These are phyloP conservation scores for Ammospiza maritima DNA, from an alignment of 2,797 vertebrate genomes.

Conservation along the genomic window DNA sequence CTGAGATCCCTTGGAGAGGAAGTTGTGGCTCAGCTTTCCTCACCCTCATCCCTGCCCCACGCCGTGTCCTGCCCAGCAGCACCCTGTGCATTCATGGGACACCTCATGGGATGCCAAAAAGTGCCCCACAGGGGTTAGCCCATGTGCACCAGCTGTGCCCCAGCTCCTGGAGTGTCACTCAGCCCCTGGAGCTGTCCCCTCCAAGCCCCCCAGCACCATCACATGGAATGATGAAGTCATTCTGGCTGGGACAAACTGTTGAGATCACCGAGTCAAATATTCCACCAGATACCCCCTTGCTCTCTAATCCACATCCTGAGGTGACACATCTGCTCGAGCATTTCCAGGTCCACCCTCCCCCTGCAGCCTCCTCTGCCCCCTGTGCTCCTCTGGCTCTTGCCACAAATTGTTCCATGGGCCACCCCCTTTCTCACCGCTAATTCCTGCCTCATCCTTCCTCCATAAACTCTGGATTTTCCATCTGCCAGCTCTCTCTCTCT, in stretches of 20 bases:
- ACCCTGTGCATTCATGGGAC: rapidly evolving
- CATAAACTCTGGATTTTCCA: not conserved
- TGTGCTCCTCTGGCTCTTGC: not conserved
- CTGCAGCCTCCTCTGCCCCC: not conserved
- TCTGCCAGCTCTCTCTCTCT: rapidly evolving
- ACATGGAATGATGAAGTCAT: not conserved
- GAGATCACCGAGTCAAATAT: rapidly evolving
- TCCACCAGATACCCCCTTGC: rapidly evolving
- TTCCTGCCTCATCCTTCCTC: not conserved
- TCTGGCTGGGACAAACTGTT: not conserved
- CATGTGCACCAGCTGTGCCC: not conserved
- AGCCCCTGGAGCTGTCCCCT: not conserved
- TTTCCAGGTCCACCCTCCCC: not conserved
- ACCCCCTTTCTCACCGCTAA: not conserved
- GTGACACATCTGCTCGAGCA: not conserved
- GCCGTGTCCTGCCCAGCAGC: not conserved
- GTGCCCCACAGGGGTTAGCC: rapidly evolving
- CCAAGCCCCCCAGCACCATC: rapidly evolving
- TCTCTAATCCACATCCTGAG: not conserved
- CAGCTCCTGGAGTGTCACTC: not conserved
- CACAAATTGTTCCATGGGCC: rapidly evolving
- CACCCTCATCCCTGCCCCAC: not conserved
- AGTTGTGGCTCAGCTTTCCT: not conserved
- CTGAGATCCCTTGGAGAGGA: not conserved
- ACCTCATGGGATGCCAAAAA: rapidly evolving